These are phyloP conservation scores for Acrossocheilus wenchowensis DNA, from an alignment of 2,797 vertebrate genomes.

Conservation along the genomic window DNA sequence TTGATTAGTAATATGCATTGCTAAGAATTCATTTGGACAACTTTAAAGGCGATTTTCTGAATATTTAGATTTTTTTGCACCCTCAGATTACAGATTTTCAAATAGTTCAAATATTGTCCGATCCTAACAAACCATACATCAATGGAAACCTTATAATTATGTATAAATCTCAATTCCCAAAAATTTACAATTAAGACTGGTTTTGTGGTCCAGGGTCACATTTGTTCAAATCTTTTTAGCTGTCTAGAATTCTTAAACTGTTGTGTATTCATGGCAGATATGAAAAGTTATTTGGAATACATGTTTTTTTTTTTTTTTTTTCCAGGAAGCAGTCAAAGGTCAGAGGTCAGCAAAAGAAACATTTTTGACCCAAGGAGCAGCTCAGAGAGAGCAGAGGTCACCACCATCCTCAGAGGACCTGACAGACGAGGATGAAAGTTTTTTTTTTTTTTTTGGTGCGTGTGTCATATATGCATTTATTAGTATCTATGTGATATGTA, in stretches of 20 bases:
- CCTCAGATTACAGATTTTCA: not conserved
- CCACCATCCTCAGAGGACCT: slow-evolving; percentile 57
- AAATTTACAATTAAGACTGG: too few species aligned
- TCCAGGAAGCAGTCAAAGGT: slow-evolving; percentile 24
- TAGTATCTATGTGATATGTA: not conserved
- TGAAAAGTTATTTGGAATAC: not conserved
- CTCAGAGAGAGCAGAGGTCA: not conserved
- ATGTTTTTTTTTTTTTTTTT: not conserved
- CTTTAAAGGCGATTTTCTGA: not conserved
- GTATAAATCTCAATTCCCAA: too few species aligned
- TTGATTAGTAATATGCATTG: not conserved
- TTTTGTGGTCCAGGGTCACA: too few species aligned
- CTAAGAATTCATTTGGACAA: not conserved
- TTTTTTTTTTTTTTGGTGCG: not conserved
- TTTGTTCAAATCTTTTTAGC: too few species aligned
- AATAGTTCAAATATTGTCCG: not conserved
- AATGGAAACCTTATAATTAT: too few species aligned
- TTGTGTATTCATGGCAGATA: not conserved
- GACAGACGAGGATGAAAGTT: slow-evolving; percentile 58
- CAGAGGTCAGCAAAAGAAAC: not conserved
- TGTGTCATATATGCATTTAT: slow-evolving; percentile 43
- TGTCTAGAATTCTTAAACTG: too few species aligned
- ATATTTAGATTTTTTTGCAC: not conserved
- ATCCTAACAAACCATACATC: too few species aligned
- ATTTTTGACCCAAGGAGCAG: not conserved